Conservation (phyloP, 37 sponge, comb jelly and placozoan species). For the Amphimedon queenslandica region DNA sequence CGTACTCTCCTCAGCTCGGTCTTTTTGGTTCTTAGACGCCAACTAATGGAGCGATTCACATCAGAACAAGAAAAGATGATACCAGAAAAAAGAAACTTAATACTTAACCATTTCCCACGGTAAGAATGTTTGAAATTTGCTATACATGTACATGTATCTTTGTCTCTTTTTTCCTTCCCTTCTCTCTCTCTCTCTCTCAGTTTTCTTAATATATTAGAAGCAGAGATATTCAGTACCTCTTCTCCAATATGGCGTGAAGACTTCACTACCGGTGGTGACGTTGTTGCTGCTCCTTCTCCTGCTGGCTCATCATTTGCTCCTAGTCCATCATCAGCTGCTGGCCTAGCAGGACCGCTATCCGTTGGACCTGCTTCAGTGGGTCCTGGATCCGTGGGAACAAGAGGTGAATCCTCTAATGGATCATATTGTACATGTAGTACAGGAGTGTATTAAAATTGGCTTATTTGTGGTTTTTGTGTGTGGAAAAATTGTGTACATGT, state of each 20-base stretch:
- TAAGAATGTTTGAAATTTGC: too few species aligned
- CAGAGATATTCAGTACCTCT: slow-evolving; percentile 37
- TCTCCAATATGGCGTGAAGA: slow-evolving; percentile 78
- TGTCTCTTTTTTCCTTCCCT: neutral
- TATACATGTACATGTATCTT: neutral
- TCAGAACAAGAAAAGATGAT: slow-evolving; percentile 70
- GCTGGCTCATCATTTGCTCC: slow-evolving; percentile 40
- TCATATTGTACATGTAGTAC: slow-evolving; percentile 1
- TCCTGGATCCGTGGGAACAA: neutral
- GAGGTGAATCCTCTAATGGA: neutral
- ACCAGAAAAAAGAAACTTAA: slow-evolving; percentile 57
- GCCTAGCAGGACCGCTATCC: neutral
- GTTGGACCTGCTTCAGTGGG: slow-evolving; percentile 27
- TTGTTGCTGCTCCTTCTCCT: slow-evolving; percentile 39
- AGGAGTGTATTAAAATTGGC: neutral
- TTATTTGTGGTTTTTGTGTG: too few species aligned
- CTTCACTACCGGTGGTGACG: slow-evolving; percentile 46
- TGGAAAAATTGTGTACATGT: too few species aligned
- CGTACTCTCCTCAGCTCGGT: slow-evolving; percentile 74
- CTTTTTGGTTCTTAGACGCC: slow-evolving; percentile 64
- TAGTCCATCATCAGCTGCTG: slow-evolving; percentile 41
- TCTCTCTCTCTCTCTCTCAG: slow-evolving; percentile 20
- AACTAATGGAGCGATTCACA: slow-evolving; percentile 74
- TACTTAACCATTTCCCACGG: slow-evolving; percentile 60
- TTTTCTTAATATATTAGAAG: slow-evolving; percentile 54